phyloP scores from a whole-genome alignment of 2,888 invertebrate species.

The Platynereis dumerilii region DNA sequence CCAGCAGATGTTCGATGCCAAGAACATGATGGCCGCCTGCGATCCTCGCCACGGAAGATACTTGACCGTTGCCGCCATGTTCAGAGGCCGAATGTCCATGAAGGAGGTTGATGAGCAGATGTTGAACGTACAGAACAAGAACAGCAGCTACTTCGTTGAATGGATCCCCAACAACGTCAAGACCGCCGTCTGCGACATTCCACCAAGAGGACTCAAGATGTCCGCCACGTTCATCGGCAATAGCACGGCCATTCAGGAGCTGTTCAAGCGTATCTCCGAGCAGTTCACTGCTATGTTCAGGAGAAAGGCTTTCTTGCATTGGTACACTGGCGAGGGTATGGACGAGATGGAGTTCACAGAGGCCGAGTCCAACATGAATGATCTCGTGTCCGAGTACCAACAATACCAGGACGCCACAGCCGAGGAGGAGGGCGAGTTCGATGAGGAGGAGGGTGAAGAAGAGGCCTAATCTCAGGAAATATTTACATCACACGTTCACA shows the following conservation, averaged over 20 bases:
- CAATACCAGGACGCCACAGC: constrained; percentile 26
- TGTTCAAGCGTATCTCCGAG: constrained; percentile 23
- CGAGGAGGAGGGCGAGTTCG: constrained; percentile 20
- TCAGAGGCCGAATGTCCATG: constrained; percentile 61
- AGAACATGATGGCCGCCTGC: constrained; percentile 27
- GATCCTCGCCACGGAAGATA: constrained; percentile 21
- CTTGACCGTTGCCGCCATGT: constrained; percentile 32
- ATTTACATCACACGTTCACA: too few species aligned
- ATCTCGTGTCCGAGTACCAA: constrained; percentile 23
- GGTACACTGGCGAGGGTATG: constrained; percentile 25
- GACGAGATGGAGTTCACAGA: constrained; percentile 24
- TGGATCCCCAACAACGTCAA: constrained; percentile 25
- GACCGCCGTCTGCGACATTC: constrained; percentile 24
- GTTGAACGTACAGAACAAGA: constrained; percentile 23
- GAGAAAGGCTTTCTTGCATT: constrained; percentile 21
- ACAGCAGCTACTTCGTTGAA: constrained; percentile 23
- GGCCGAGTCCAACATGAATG: constrained; percentile 23
- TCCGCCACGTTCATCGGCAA: constrained; percentile 22
- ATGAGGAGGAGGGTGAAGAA: constrained; percentile 22
- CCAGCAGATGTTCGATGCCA: constrained; percentile 27
- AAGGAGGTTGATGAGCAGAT: constrained; percentile 50
- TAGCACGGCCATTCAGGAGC: constrained; percentile 24
- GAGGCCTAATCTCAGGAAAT: constrained; percentile 8
- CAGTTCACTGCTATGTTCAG: constrained; percentile 24
- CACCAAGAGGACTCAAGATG: constrained; percentile 24